phyloP scores from a whole-genome alignment of 1,140 invertebrate genomes.

The Bacillus rossius region DNA sequence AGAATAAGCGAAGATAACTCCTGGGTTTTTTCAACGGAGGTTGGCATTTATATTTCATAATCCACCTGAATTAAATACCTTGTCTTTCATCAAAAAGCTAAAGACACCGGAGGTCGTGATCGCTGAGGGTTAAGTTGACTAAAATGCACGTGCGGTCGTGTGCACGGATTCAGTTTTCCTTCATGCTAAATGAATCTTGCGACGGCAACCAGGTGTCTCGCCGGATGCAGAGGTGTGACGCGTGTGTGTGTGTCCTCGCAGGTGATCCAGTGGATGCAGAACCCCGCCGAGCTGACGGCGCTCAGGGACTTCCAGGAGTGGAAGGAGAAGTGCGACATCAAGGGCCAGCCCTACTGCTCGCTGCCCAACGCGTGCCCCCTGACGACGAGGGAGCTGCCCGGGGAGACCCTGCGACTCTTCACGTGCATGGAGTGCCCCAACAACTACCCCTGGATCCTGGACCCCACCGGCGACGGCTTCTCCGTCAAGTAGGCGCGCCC shows the following conservation, averaged over 20 bases:
- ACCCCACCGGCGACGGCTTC: constrained; percentile 92
- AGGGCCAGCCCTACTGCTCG: constrained; percentile 88
- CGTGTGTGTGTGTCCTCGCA: constrained; percentile 35
- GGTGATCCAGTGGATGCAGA: constrained; percentile 97
- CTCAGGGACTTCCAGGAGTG: constrained; percentile 89
- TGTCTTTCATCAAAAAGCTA: too few relatives aligned
- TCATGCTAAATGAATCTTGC: too few relatives aligned
- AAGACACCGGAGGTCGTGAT: too few relatives aligned
- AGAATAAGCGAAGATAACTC: too few relatives aligned
- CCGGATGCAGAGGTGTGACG: too few relatives aligned
- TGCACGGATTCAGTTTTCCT: too few relatives aligned
- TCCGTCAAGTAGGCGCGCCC: constrained; percentile 56
- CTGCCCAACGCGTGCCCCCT: constrained; percentile 85
- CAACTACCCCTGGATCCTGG: constrained; percentile 92
- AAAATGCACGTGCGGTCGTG: too few relatives aligned
- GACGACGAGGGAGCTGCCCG: constrained; percentile 84
- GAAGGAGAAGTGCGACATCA: constrained; percentile 94
- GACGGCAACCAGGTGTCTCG: too few relatives aligned
- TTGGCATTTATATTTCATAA: too few relatives aligned
- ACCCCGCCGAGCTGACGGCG: constrained; percentile 80
- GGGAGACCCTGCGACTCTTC: constrained; percentile 86
- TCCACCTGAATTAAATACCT: too few relatives aligned
- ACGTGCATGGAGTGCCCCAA: constrained; percentile 95
- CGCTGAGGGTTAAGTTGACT: too few relatives aligned
- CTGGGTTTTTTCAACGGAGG: too few relatives aligned